A percentile compares a stretch with the other conserved stretches of the same genome.
Conservation (phyloP, 2,113 vertebrate species). For the Furnarius figulus region DNA sequence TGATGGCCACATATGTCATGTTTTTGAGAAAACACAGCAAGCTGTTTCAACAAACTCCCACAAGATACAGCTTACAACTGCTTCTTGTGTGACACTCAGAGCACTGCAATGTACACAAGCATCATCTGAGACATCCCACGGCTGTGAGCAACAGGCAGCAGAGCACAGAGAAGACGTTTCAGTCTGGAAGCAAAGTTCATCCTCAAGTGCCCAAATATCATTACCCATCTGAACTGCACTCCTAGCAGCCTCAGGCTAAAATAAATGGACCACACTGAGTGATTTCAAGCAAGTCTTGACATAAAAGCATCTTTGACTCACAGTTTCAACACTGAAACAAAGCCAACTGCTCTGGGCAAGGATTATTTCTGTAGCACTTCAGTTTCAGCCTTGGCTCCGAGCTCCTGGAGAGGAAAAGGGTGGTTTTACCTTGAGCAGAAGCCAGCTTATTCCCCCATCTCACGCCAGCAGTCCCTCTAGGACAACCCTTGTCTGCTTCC, state of each 20-base stretch:
- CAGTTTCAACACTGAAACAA: background rate
- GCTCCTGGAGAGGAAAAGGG: background rate
- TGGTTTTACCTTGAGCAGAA: constrained; percentile 1
- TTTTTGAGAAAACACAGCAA: background rate
- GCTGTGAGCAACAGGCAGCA: accelerated
- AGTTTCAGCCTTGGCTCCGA: constrained; percentile 12
- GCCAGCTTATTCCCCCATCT: background rate
- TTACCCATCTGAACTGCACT: background rate
- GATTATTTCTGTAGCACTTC: constrained; percentile 24
- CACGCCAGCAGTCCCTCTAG: background rate
- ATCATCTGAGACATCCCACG: background rate
- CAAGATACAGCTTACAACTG: background rate
- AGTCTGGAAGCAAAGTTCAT: background rate
- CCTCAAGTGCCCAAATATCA: background rate
- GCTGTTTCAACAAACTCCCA: background rate
- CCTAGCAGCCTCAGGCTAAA: background rate
- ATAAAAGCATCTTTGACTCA: constrained; percentile 41
- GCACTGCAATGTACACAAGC: background rate
- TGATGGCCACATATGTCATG: background rate
- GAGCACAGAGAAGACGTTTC: background rate
- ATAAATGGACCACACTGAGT: constrained; percentile 14
- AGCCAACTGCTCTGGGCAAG: constrained; percentile 16
- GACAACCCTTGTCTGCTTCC: background rate
- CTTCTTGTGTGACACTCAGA: background rate
- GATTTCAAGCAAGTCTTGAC: constrained; percentile 18